Evolutionary conservation across 2,113 vertebrate genomes (phyloP).

Genomic region (Chiloscyllium plagiosum): DNA sequence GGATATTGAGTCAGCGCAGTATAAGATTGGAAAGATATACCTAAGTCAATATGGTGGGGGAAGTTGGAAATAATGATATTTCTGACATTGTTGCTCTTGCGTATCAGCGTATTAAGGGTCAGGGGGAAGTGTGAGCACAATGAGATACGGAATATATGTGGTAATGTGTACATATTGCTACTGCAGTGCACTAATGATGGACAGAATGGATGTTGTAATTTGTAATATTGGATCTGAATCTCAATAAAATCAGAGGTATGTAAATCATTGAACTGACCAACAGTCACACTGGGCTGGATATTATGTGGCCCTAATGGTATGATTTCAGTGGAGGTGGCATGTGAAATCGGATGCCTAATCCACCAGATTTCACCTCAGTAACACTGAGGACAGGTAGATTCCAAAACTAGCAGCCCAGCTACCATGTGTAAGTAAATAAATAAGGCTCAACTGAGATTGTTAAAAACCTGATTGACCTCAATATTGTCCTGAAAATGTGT

Average conservation of each 20-base stretch:
- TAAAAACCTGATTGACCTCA: no score
- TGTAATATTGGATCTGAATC: not conserved
- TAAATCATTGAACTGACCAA: not conserved
- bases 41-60: not conserved
- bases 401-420: no score
- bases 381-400: no score
- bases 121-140: not conserved
- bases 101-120: not conserved
- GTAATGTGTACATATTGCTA: not conserved
- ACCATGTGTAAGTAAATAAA: no score
- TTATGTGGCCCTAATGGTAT: no score
- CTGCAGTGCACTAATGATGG: not conserved
- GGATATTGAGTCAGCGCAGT: not conserved
- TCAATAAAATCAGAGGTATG: not conserved
- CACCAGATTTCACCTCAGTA: no score
- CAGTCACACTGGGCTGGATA: not conserved
- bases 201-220: not conserved
- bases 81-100: not conserved
- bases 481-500: no score
- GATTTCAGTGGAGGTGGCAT: no score
- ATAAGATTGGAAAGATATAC: no score
- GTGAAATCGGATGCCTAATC: no score
- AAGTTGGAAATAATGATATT: not conserved
- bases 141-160: not conserved
- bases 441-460: no score